These are phyloP conservation scores for Andrena haemorrhoa DNA, from an alignment of 2,888 invertebrate species.

Conservation along the genomic window DNA sequence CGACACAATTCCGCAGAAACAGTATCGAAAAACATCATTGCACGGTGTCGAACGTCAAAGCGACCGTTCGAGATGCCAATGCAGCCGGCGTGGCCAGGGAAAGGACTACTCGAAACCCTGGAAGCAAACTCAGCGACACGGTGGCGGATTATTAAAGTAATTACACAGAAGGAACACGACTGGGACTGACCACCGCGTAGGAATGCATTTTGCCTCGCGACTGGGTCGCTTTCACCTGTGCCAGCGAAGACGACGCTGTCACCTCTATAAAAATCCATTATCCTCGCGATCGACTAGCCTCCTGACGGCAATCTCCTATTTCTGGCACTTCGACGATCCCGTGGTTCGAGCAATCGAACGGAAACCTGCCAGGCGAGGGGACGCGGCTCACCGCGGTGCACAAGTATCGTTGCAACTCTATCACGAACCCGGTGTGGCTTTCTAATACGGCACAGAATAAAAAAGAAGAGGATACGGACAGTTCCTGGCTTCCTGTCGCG, in stretches of 20 bases:
- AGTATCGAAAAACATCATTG: too few relatives aligned
- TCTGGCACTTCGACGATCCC: slow-evolving; percentile 25
- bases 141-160: slow-evolving; percentile 70
- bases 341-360: not conserved
- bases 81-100: slow-evolving; percentile 1
- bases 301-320: slow-evolving; percentile 46
- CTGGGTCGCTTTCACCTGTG: slow-evolving; percentile 75
- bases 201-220: slow-evolving; percentile 76
- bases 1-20: too few relatives aligned
- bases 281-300: slow-evolving; percentile 56
- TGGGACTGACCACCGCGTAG: slow-evolving; percentile 46
- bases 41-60: not conserved
- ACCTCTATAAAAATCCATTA: slow-evolving; percentile 52
- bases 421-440: slow-evolving; percentile 20
- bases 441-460: slow-evolving; percentile 14
- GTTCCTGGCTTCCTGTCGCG: slow-evolving; percentile 20
- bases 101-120: slow-evolving; percentile 43
- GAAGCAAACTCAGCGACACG: slow-evolving; percentile 45
- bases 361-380: slow-evolving; percentile 1
- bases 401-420: slow-evolving; percentile 13
- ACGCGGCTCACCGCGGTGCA: not conserved
- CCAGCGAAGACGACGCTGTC: slow-evolving; percentile 19
- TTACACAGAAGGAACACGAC: slow-evolving; percentile 61
- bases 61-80: not conserved
- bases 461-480: not conserved